Evolutionary conservation across 2,888 invertebrate genomes (phyloP), one percentile per base, ranked within the genome.

Genomic region (Pelosia muscerda): DNA sequence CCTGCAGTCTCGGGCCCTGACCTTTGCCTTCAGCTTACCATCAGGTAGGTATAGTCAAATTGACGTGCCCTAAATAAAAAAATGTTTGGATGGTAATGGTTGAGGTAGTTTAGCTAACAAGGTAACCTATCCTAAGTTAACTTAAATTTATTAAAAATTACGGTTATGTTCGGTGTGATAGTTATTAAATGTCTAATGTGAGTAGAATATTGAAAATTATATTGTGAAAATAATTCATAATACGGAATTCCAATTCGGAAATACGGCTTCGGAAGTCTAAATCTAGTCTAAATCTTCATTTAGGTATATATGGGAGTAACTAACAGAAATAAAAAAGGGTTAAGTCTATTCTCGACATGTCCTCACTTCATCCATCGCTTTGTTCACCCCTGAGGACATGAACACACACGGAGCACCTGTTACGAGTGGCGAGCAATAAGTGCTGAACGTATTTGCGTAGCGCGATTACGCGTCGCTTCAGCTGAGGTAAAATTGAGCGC

Each of bases 371-470:
- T 88, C 86, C 83, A 75, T 76, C 83, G 87, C 90, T 91, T 91
- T 92, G 92, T 92, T 92, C 87, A 78, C 81, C 75, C 49, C 82
- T 85, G 86, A 91, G 91, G 86, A 87, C 85, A 83, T 89, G 87
- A 83, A 87, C 86, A 92, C 88, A 92, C 89, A 90, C 82, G 82
- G 84, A 84, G 87, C 88, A 91, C 91, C 90, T 90, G 91, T 88
- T 88, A 87, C 88, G 86, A 92, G 92, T 87, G 89, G 88, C 81
- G 83, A 88, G 86, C 89, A 88, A 88, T 91, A 91, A 93, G 94
- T 90, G 94, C 92, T 90, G 88, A 91, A 89, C 89, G 91, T 94
- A 94, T 94, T 94, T 94, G 90, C 93, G 84, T 84, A 86, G 87
- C 86, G 84, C 92, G 92, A 93, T 93, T 92, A 93, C 90, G 89